Evolutionary conservation across 2,888 invertebrate genomes (phyloP).

Genomic region (Pogonocherus hispidulus): DNA sequence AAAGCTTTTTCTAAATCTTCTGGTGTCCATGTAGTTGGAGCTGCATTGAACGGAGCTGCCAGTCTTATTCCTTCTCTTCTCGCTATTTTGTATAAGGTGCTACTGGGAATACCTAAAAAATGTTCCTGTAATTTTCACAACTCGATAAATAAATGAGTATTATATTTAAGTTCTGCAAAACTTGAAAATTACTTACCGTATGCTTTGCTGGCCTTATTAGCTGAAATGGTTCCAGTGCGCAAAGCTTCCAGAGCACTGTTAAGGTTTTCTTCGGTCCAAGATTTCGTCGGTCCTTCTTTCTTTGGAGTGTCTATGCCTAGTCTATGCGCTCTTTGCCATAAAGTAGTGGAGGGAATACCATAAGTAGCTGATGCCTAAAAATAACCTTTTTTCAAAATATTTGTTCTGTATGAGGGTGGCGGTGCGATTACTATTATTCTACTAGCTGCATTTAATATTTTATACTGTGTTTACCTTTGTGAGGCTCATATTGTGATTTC

Average conservation of each 20-base stretch:
- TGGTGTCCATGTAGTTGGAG: conserved; percentile 89
- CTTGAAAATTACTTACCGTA: conserved; percentile 73
- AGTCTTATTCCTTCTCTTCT: conserved; percentile 90
- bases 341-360: conserved; percentile 91
- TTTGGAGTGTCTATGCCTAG: conserved; percentile 93
- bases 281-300: conserved; percentile 88
- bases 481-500: conserved; percentile 90
- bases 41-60: conserved; percentile 92
- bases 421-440: too few relatives aligned
- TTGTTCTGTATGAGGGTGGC: too few relatives aligned
- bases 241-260: conserved; percentile 87
- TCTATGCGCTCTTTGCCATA: conserved; percentile 92
- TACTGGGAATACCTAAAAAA: conserved; percentile 84
- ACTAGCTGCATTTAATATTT: too few relatives aligned
- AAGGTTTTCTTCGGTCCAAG: conserved; percentile 89
- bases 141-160: too few relatives aligned
- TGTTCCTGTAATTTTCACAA: not conserved
- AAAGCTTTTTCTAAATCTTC: conserved; percentile 87
- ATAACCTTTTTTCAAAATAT: too few relatives aligned
- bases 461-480: conserved; percentile 79
- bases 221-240: conserved; percentile 87
- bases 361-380: conserved; percentile 83
- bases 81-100: conserved; percentile 92
- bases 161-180: too few relatives aligned
- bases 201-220: conserved; percentile 92